phyloP scores from a whole-genome alignment of 2,888 invertebrate genomes.

The Melinaea menophilus region DNA sequence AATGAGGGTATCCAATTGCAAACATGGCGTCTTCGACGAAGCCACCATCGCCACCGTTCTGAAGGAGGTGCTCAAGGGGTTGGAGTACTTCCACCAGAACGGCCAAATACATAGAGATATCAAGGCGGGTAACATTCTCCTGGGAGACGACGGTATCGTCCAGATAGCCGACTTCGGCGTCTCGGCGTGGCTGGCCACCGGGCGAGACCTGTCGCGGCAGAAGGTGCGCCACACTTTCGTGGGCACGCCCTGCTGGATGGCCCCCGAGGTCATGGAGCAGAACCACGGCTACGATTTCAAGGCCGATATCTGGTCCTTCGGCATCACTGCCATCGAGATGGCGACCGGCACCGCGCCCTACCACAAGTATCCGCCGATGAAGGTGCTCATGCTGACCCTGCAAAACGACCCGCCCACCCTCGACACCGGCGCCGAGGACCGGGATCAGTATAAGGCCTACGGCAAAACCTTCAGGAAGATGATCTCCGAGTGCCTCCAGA shows the following conservation, averaged over 20 bases:
- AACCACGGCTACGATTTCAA: conserved; percentile 99
- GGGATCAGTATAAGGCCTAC: conserved; percentile 98
- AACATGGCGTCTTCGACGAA: conserved; percentile 98
- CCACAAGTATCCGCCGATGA: conserved; percentile 99
- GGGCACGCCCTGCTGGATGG: conserved; percentile 99
- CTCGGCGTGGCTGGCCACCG: conserved; percentile 98
- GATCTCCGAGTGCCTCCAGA: conserved; percentile 98
- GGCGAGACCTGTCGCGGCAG: conserved; percentile 95
- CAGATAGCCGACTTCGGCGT: conserved; percentile 99
- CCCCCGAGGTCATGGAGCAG: conserved; percentile 99
- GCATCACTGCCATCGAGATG: conserved; percentile 99
- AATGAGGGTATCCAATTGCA: conserved; percentile 93
- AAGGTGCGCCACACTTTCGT: conserved; percentile 99
- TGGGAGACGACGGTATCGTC: conserved; percentile 98
- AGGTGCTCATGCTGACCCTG: conserved; percentile 98
- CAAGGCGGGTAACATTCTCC: conserved; percentile 91
- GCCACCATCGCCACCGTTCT: conserved; percentile 98
- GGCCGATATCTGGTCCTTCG: conserved; percentile 89
- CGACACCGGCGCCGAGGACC: conserved; percentile 97
- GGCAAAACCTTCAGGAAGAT: conserved; percentile 99
- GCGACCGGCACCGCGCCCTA: conserved; percentile 99
- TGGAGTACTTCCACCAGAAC: conserved; percentile 98
- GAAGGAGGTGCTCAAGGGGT: conserved; percentile 96
- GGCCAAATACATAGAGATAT: conserved; percentile 95
- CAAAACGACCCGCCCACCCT: conserved; percentile 99